A percentile compares a stretch with the other conserved stretches of the same genome.
phyloP scores from a whole-genome alignment of 2,888 invertebrate species.

The Nineta flava region DNA sequence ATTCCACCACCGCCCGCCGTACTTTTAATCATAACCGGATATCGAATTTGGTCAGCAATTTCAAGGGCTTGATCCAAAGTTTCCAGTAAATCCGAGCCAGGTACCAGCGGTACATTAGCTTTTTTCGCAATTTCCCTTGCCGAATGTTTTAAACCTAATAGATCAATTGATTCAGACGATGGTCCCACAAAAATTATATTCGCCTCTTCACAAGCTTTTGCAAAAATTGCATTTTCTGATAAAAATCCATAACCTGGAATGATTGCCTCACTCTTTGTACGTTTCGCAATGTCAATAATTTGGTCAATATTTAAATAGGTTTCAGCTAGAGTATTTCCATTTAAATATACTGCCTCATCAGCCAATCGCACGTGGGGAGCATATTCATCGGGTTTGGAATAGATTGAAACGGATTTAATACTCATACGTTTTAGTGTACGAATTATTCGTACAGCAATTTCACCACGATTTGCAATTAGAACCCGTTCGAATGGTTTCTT shows the following conservation, averaged over 20 bases:
- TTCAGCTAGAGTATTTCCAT: neutral
- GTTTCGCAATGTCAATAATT: neutral
- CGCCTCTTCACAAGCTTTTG: neutral
- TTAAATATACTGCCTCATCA: neutral
- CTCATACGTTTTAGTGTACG: neutral
- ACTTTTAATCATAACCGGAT: slow-evolving; percentile 1
- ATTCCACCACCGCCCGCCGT: slow-evolving; percentile 1
- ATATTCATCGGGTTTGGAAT: neutral
- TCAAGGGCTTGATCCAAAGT: neutral
- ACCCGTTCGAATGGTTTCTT: neutral
- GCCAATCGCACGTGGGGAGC: neutral
- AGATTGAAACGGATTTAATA: neutral
- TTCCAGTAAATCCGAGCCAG: neutral
- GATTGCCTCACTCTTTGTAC: neutral
- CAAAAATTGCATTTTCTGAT: neutral
- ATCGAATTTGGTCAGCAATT: neutral
- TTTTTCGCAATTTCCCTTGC: neutral
- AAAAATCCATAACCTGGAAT: slow-evolving; percentile 3
- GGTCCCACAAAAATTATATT: neutral
- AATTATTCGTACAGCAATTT: slow-evolving; percentile 3
- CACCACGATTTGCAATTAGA: neutral
- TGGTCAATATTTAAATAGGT: slow-evolving; percentile 2
- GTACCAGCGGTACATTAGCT: neutral
- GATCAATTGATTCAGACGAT: neutral
- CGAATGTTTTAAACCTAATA: neutral